These are phyloP conservation scores for Anoncus sp. DNA, from an alignment of 2,888 invertebrate species.

Conservation along the genomic window DNA sequence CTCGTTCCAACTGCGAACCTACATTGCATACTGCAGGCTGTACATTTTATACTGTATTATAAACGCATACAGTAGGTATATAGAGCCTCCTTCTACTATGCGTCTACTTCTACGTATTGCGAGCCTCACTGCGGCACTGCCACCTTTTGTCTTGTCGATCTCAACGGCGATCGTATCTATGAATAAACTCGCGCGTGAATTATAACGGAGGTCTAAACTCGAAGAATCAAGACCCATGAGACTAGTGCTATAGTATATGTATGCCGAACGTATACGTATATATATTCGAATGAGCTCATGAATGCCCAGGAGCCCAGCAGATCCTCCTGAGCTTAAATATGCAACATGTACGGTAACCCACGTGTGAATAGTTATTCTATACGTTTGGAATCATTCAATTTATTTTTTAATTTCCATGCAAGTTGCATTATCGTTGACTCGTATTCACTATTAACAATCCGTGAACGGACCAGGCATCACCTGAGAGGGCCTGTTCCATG, in stretches of 20 bases:
- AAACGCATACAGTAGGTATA: constrained; percentile 17
- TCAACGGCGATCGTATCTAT: constrained; percentile 59
- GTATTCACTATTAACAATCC: background rate
- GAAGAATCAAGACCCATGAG: constrained; percentile 45
- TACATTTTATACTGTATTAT: constrained; percentile 29
- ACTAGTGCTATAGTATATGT: background rate
- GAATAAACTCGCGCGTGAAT: constrained; percentile 61
- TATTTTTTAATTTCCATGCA: background rate
- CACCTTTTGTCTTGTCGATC: constrained; percentile 62
- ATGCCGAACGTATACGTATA: constrained; percentile 13
- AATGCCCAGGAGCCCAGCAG: constrained; percentile 16
- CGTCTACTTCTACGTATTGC: constrained; percentile 20
- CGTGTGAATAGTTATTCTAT: constrained; percentile 15
- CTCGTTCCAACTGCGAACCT: constrained; percentile 46
- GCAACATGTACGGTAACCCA: background rate
- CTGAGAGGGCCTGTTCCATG: background rate
- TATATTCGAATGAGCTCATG: constrained; percentile 1
- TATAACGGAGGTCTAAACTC: constrained; percentile 54
- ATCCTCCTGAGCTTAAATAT: constrained; percentile 13
- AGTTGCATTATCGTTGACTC: background rate
- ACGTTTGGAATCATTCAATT: constrained; percentile 3
- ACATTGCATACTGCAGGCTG: constrained; percentile 29
- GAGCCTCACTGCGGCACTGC: constrained; percentile 35
- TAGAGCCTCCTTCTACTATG: constrained; percentile 29
- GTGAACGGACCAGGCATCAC: background rate